A percentile compares a stretch with the other conserved stretches of the same genome.
Conservation (phyloP, 2,888 invertebrate species). For the Limnephilus auricula region DNA sequence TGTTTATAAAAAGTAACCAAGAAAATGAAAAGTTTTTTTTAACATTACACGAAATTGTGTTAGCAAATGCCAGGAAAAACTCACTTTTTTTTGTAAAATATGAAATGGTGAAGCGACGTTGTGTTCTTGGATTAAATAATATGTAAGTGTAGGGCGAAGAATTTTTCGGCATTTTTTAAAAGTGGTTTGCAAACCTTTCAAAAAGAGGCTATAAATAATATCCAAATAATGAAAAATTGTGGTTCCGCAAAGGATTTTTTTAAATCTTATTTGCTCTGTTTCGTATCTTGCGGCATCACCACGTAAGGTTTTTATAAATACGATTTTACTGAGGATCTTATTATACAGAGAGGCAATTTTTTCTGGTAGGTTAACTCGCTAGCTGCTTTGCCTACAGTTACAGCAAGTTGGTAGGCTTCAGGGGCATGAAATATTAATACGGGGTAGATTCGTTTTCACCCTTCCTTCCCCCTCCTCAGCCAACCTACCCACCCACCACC, state of each 20-base stretch:
- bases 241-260: neutral
- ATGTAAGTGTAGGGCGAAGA: neutral
- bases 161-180: neutral
- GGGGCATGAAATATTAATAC: conserved; percentile 66
- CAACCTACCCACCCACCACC: neutral
- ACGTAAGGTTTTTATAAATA: conserved; percentile 50
- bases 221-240: conserved; percentile 10
- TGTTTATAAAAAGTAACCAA: neutral
- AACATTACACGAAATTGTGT: neutral
- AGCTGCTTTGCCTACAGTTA: conserved; percentile 47
- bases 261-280: neutral
- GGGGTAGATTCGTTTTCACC: conserved; percentile 61
- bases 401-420: conserved; percentile 50
- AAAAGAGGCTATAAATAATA: neutral
- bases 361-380: conserved; percentile 54
- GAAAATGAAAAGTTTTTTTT: neutral
- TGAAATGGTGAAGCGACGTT: neutral
- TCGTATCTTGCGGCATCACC: conserved; percentile 15
- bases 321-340: conserved; percentile 51
- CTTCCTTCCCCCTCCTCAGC: neutral
- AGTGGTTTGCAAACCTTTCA: neutral
- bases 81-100: neutral
- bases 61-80: neutral
- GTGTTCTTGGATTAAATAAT: neutral
- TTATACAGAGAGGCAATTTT: conserved; percentile 54